Evolutionary conservation across 2,113 vertebrate genomes (phyloP).

Genomic region (Sinocyclocheilus grahami): DNA sequence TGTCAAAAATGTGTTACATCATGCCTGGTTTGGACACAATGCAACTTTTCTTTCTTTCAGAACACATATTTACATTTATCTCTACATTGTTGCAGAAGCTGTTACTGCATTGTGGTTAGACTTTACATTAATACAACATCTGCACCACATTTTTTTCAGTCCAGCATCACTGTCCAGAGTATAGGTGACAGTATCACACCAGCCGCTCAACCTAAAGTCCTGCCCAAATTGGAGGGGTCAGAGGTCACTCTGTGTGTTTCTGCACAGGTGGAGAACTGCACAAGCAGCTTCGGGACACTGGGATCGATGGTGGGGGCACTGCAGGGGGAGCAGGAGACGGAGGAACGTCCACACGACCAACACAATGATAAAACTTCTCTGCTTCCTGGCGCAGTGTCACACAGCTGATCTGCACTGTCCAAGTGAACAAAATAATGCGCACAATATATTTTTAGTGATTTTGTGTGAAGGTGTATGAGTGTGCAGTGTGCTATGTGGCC

Average conservation of each 20-base stretch:
- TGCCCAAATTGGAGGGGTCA: not conserved
- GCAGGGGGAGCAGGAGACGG: conserved; percentile 45
- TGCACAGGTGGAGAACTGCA: conserved; percentile 57
- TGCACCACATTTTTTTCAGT: conserved; percentile 51
- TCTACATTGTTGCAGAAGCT: too few species aligned
- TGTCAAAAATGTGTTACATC: too few species aligned
- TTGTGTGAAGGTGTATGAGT: not conserved
- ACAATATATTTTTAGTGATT: not conserved
- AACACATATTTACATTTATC: too few species aligned
- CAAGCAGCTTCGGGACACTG: conserved; percentile 27
- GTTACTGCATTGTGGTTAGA: not conserved
- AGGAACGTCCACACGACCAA: not conserved
- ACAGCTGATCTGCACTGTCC: conserved; percentile 38
- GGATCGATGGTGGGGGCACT: conserved; percentile 57
- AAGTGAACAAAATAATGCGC: not conserved
- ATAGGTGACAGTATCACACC: conserved; percentile 64
- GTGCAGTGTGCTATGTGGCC: not conserved
- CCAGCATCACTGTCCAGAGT: conserved; percentile 63
- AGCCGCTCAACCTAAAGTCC: conserved; percentile 35
- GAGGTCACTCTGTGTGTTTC: conserved; percentile 37
- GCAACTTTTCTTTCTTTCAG: too few species aligned
- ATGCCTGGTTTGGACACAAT: too few species aligned
- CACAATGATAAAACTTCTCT: conserved; percentile 43
- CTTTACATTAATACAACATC: not conserved
- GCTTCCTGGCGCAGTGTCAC: conserved; percentile 72